Evolutionary conservation across 2,113 vertebrate genomes (phyloP), one percentile per base, ranked within the genome.

Genomic region (Apteryx owenii): DNA sequence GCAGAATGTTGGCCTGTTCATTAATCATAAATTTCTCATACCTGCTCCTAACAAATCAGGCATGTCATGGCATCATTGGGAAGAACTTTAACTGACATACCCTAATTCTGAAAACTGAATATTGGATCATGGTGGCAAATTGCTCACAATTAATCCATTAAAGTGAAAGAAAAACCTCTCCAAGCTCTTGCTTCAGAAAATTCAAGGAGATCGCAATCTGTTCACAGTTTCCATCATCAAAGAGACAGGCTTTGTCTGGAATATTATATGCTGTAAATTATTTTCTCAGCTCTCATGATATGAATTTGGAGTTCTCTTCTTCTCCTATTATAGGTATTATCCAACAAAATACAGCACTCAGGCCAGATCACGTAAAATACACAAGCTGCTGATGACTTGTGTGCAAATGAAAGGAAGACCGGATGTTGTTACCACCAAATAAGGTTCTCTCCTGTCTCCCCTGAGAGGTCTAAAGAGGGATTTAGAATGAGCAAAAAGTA

Each of bases 11-110:
- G 82, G 46, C 54, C 81, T 72, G n/a, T 66, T 75, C 40, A 76
- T 95, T 86, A 82, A 84, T 92, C 84, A 78, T 21, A 78, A 87
- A 80, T 85, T 78, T 87, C 26, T 87, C 38, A 51, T 78, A 60
- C 10, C 62, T 81, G 8, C 73, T 87, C 60, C 29, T 53, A 61
- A 66, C 42, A 72, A 95, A 93, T 66, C 89, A 96, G 88, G 48
- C 62, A 60, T 23, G 31, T 77, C 54, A 81, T 51, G 53, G 28
- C 12, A 2, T 20, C 51, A 44, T 2, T 66, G 38, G n/a, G 29
- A 85, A 93, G 48, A 84, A 76, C 25, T 62, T 72, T 23, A 82
- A 80, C 20, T 16, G 66, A 58, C 38, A 36, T 15, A 85, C 51
- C 13, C 26, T 51, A 66, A 77, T 75, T 75, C 69, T 85, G 48